Base-by-base conservation (phyloP, 2,113 vertebrate species). In the Siniperca knerii region DNA sequence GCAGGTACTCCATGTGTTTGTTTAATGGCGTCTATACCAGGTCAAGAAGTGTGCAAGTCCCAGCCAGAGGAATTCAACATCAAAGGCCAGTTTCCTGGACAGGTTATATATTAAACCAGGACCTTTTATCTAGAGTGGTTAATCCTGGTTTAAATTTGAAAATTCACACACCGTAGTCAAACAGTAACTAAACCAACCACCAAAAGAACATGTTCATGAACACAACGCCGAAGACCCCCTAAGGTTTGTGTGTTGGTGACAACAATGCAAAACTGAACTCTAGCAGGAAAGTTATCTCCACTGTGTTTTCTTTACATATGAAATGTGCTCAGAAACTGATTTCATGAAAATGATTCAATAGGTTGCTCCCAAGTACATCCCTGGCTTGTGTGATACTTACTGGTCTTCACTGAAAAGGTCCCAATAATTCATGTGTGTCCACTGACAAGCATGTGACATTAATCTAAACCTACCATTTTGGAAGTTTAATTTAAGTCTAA, bases 1-100 rank as follows among this genome's bases (percentile, higher is more conserved):
- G 40, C 83, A 71, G 55, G 40, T 23, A 13, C 23, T 64, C 21
- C 48, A 16, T 20, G 50, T 72, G 71, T 79, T 73, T 83, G 66
- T 67, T 61, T 16, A 76, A 40, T 20, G 23, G 44, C 29, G 2
- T 8, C 13, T 0, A 2, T 1, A 16, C 21, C 46, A 3, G 33
- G 25, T 62, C 44, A n/a, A 16, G 54, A 13, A 7, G 25, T 21
- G 20, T 11, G 6, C 18, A n/a, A n/a, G 69, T 40, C 33, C 2
- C 71, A 44, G n/a, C 4, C 5, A 29, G 33, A 54, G 46, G 33
- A 55, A 8, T 16, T 23, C 29, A 23, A 12, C 29, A 15, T 37
- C 20, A 23, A 6, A 23, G 64, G 20, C 9, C 64, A 0, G 21
- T 15, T 25, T n/a, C 13, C 37, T 18, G 23, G 6, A 7, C 40